Percentiles rank a stretch among this genome's conserved stretches.
Evolutionary conservation across 2,888 invertebrate species (phyloP).

Genomic region (Mesorhabditis spiculigera): DNA sequence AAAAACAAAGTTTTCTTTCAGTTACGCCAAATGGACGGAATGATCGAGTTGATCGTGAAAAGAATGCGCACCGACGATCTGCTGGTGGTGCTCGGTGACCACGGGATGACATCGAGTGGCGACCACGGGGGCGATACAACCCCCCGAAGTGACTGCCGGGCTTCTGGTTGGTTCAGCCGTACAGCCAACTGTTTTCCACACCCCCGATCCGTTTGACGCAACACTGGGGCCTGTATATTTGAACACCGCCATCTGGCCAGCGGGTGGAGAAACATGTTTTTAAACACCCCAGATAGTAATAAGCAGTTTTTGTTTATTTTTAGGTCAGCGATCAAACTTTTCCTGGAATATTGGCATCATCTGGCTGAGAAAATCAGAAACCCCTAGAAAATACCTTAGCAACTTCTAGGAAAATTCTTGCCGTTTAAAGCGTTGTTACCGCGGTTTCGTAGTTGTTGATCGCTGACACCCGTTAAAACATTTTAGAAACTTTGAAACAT

Average conservation of each 20-base stretch:
- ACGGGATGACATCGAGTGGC: constrained; percentile 91
- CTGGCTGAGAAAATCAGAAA: too few relatives aligned
- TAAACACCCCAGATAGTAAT: not conserved
- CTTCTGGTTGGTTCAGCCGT: constrained; percentile 69
- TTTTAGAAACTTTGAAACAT: too few relatives aligned
- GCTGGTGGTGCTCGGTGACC: constrained; percentile 86
- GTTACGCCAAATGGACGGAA: constrained; percentile 41
- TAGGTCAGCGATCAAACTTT: too few relatives aligned
- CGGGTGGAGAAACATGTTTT: too few relatives aligned
- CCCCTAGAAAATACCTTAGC: too few relatives aligned
- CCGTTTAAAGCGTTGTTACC: too few relatives aligned
- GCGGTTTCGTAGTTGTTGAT: too few relatives aligned
- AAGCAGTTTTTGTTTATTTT: not conserved
- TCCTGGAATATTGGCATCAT: too few relatives aligned
- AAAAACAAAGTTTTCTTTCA: not conserved
- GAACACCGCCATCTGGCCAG: too few relatives aligned
- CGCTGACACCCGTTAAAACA: too few relatives aligned
- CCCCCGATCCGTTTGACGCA: constrained; percentile 8
- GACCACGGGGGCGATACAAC: constrained; percentile 94
- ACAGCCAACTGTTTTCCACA: not conserved
- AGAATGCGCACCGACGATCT: constrained; percentile 62
- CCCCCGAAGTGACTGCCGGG: constrained; percentile 81
- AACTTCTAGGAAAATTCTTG: too few relatives aligned
- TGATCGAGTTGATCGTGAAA: constrained; percentile 29
- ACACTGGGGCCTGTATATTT: not conserved